Percentiles rank a stretch among this genome's conserved stretches.
phyloP scores from a whole-genome alignment of 1,140 invertebrate genomes.

The Papilio polytes region DNA sequence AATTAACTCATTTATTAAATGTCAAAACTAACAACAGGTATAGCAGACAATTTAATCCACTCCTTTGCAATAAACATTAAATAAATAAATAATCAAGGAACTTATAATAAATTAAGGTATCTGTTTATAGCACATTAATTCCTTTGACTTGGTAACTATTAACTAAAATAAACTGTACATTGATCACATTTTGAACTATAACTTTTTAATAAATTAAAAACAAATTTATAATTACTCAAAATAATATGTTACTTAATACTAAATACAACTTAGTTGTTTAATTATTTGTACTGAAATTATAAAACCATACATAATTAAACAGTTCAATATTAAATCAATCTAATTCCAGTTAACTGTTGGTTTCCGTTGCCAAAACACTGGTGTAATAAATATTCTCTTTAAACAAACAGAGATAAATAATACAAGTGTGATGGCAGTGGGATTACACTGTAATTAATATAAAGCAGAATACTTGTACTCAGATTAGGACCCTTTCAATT shows the following conservation, averaged over 20 bases:
- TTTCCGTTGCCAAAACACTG: background rate
- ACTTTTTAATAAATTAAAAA: conserved; percentile 8
- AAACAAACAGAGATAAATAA: background rate
- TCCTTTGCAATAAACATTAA: background rate
- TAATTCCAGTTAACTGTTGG: background rate
- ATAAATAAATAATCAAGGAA: conserved; percentile 27
- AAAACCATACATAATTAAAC: background rate
- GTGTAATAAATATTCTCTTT: background rate
- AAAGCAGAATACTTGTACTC: background rate
- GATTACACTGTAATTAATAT: background rate
- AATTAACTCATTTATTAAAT: background rate
- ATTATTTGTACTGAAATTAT: conserved; percentile 35
- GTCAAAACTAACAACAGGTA: background rate
- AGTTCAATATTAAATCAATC: conserved; percentile 7
- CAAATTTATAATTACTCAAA: conserved; percentile 4
- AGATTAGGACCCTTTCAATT: background rate
- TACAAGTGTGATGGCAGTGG: background rate
- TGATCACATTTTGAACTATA: conserved; percentile 13
- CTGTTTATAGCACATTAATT: conserved; percentile 37
- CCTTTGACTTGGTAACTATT: background rate
- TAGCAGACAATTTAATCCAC: background rate
- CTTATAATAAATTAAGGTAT: conserved; percentile 33
- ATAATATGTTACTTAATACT: conserved; percentile 17
- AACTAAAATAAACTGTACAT: conserved; percentile 28
- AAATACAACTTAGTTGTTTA: conserved; percentile 30